Conservation (phyloP, 2,113 vertebrate genomes). For the Glaucidium brasilianum region DNA sequence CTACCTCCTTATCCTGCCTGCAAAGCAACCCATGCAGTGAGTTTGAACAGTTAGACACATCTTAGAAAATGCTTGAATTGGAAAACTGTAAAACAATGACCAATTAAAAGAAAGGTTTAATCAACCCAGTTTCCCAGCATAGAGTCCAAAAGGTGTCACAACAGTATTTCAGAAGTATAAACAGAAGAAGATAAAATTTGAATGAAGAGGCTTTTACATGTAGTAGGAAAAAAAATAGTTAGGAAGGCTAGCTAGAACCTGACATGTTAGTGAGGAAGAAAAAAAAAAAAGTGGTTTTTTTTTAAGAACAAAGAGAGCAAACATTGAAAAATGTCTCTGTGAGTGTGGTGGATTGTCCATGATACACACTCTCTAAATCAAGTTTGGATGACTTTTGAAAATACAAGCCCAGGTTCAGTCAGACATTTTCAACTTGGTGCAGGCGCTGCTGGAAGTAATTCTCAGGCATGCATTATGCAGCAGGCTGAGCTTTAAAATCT, state of each 20-base stretch:
- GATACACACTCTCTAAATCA: not conserved
- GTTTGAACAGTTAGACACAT: not conserved
- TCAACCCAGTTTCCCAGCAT: not conserved
- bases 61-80: not conserved
- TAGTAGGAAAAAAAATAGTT: not conserved
- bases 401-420: not conserved
- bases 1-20: not conserved
- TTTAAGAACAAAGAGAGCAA: not conserved
- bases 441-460: not conserved
- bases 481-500: conserved; percentile 16
- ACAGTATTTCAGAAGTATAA: not conserved
- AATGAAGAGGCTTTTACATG: not conserved
- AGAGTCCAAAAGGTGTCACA: not conserved
- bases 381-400: not conserved
- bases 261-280: not conserved
- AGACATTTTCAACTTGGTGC: not conserved
- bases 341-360: not conserved
- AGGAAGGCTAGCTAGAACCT: not conserved
- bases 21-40: not conserved
- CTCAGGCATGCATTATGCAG: not conserved
- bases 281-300: not conserved
- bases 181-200: not conserved
- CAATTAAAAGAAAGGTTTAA: not conserved
- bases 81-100: not conserved
- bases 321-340: not conserved